Conservation (phyloP, 1,140 invertebrate species). For the Brachionus manjavacas region DNA sequence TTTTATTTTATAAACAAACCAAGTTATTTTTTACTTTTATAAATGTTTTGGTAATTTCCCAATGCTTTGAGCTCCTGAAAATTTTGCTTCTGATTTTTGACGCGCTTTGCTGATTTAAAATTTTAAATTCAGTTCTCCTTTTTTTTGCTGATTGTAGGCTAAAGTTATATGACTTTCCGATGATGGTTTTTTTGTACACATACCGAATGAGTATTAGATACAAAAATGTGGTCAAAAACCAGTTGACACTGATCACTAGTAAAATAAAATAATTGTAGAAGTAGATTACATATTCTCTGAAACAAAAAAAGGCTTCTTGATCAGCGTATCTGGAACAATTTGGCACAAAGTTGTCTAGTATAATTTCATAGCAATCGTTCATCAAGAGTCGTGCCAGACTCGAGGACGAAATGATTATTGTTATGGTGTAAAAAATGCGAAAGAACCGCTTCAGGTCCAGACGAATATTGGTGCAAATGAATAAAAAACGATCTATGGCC, state of each 20-base stretch:
- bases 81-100: background rate
- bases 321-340: background rate
- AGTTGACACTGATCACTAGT: background rate
- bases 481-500: conserved; percentile 10
- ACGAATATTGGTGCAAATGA: background rate
- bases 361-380: background rate
- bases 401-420: background rate
- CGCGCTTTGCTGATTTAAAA: background rate
- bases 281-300: background rate
- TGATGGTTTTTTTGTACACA: conserved; percentile 26
- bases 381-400: background rate
- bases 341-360: background rate
- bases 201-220: background rate
- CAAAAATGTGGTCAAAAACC: background rate
- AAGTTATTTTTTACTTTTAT: background rate
- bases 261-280: conserved; percentile 14
- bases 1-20: background rate
- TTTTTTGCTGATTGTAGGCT: background rate
- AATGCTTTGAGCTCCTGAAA: conserved; percentile 30
- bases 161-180: background rate
- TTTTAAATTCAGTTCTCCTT: background rate
- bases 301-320: background rate
- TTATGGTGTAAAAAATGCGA: background rate
- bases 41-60: conserved; percentile 38
- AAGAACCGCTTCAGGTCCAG: background rate